Evolutionary conservation across 2,797 vertebrate genomes (phyloP), one percentile per base, ranked within the genome.

Genomic region (Crocidura indochinensis): DNA sequence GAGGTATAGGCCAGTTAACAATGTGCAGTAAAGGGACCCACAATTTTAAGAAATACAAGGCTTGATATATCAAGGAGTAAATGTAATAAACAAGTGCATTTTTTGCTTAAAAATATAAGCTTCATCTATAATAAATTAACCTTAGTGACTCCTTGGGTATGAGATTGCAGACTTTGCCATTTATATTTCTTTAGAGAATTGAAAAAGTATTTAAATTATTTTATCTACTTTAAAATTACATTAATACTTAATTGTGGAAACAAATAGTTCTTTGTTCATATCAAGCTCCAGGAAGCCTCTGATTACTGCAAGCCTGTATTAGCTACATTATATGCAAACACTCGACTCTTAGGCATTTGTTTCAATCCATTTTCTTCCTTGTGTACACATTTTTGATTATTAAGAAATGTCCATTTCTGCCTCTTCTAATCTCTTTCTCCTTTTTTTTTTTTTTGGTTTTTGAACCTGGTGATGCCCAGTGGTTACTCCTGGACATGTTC

Each of bases 21-120:
- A 79, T 74, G 80, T 65, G 76, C 15, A 69, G 69, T 83, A 62
- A 92, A 93, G 92, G 12, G 72, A 68, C 46, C 22, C n/a, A 69
- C 74, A 82, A 94, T 96, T 95, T 90, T 65, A 91, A 91, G 76
- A 95, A 90, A 90, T 77, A 83, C 15, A 51, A 47, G 81, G 83
- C n/a, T 51, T 86, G 77, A 88, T 92, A 95, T 91, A 76, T 88
- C 74, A 88, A 94, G 71, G 91, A 38, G 56, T 47, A 95, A 89
- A 69, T 89, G 53, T 27, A 95, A 93, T 80, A 87, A 94, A 81
- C 47, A 85, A 88, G 46, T 76, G 2, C 7, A 81, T 74, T 93
- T 89, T 95, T 71, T 82, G 64, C 91, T 75, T 38, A 94, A 96
- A 92, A 80, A 71, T 65, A 46, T 26, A 77, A 85, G 60, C n/a